Evolutionary conservation across 2,113 vertebrate genomes (phyloP), one percentile per base, ranked within the genome.

Genomic region (Alethe castanea): DNA sequence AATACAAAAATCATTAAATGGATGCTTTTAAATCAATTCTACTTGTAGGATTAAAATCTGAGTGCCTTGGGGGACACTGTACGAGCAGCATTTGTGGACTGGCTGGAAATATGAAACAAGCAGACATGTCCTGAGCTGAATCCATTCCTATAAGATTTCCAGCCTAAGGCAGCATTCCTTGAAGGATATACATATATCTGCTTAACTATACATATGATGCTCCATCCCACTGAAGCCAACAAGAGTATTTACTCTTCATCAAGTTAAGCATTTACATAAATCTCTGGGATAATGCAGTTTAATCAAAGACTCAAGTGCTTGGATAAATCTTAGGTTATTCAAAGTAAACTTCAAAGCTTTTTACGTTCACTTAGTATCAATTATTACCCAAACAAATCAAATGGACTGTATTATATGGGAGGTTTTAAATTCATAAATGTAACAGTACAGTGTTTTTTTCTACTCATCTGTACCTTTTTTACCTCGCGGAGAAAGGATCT

Each of bases 121-220:
- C 56, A 95, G 90, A 74, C 95, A 74, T 95, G 95, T 95, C 85
- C 88, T 88, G 92, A 94, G 23, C 79, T 92, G 94, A 95, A 94
- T 90, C 79, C 86, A 90, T 88, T 93, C 85, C 93, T 96, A 15
- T 81, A 95, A 90, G 79, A 74, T 93, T 96, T 96, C 44, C 90
- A 96, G 92, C 93, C 95, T 80, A 88, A 44, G 94, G 93, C 85
- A 96, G 90, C 95, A 94, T 95, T 96, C 93, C 93, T 96, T 73
- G 81, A 86, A 94, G 88, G 90, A 90, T 96, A 88, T 90, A 88
- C 26, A 35, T 91, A 52, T 71, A 93, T 94, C 94, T 96, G 64
- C 72, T 88, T 88, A 81, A 54, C 82, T 71, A 7, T 53, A 92
- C 60, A 36, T 8, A 70, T 31, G 74, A 83, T 94, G 90, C 44